Base-by-base conservation (phyloP, 2,113 vertebrate species). In the Dolichallabes microphthalmus region DNA sequence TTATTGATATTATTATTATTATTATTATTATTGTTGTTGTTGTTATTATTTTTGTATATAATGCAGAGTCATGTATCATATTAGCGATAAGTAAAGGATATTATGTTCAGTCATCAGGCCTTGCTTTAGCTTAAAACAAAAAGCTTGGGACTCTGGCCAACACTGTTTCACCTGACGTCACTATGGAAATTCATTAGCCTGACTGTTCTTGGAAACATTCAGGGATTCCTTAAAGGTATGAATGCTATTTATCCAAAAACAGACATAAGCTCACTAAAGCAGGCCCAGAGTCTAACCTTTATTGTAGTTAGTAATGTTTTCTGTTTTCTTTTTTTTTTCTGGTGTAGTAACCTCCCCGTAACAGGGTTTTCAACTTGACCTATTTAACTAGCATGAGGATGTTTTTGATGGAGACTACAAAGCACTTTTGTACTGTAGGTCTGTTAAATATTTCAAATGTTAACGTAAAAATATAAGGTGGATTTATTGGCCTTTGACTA, bases 191-290 rank as follows among this genome's bases (percentile, higher is more conserved):
- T 53, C 60, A 53, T 77, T 77, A 77, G 25, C n/a, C n/a, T 52
- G 39, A 74, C n/a, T 77, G 82, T 55, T 75, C 82, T 55, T 77
- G 57, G 73, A 68, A 78, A 85, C 83, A 78, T 19, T 55, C 50
- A 78, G 74, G n/a, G n/a, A 78, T 78, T 68, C 61, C 83, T 85
- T 32, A 11, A 64, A 78, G 74, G 73, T 68, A 85, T 78, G 74
- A 68, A 57, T 9, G 22, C 53, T 66, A 78, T 77, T 76, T 3
- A 66, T 32, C 27, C 57, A 58, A 63, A 61, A 76, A 74, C 57
- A 63, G 14, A 68, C 61, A n/a, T 61, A 4, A 61, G 4, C 69
- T 74, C 25, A 83, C 14, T 20, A 39, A 50, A 74, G 25, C 22
- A 61, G 25, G 15, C 27, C 35, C n/a, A 7, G 20, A 7, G 17